These are phyloP conservation scores for Sinocyclocheilus grahami DNA, from an alignment of 2,113 vertebrate species.

Conservation along the genomic window DNA sequence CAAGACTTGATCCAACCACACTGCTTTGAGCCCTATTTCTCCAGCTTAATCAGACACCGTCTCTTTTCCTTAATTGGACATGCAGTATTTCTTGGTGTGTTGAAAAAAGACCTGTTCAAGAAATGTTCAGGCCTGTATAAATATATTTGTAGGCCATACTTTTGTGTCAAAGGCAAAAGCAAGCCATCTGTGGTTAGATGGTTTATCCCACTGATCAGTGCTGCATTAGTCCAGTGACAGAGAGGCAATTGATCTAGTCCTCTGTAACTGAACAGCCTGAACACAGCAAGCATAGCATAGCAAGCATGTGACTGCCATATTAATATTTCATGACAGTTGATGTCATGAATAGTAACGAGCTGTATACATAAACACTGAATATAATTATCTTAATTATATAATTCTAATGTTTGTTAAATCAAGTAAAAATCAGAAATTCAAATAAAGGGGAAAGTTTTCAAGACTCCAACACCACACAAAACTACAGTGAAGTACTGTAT, in stretches of 20 bases:
- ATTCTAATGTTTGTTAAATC: not conserved
- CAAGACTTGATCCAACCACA: not conserved
- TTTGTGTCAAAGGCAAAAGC: not conserved
- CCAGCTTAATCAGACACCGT: not conserved
- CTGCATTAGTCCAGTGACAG: not conserved
- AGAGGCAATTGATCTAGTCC: not conserved
- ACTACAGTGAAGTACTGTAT: not conserved
- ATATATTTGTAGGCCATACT: constrained; percentile 2
- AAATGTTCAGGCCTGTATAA: not conserved
- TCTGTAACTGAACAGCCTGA: not conserved
- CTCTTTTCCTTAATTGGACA: constrained; percentile 10
- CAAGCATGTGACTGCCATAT: not conserved
- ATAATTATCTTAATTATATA: not conserved
- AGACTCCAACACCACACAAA: not conserved
- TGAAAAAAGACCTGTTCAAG: not conserved
- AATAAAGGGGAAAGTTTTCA: not conserved
- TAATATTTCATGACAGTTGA: not conserved
- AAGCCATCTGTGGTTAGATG: not conserved
- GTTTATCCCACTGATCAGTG: not conserved
- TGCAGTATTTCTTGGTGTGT: not conserved
- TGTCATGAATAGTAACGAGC: not conserved
- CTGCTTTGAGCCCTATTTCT: not conserved
- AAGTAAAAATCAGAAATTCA: not conserved
- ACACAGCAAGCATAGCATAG: too few species aligned
- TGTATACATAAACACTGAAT: not conserved